Percentiles rank a stretch among this genome's conserved stretches.
phyloP scores from a whole-genome alignment of 2,797 vertebrate genomes.

The Lycodopsis pacificus region DNA sequence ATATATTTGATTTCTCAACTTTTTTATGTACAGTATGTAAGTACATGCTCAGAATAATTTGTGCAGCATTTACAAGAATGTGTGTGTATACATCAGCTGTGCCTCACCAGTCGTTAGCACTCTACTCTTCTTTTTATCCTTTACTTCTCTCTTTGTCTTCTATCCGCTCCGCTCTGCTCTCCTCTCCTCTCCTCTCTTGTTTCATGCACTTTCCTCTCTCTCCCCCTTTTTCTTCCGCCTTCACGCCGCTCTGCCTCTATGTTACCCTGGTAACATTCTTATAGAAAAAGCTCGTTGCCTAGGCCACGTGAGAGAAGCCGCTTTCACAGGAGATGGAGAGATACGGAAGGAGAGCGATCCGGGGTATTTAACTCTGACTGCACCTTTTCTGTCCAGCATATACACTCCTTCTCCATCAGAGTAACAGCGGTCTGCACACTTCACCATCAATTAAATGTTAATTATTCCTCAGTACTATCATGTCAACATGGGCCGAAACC shows the following conservation, averaged over 20 bases:
- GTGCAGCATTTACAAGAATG: neutral
- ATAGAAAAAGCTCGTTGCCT: constrained; percentile 79
- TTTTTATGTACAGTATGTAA: neutral
- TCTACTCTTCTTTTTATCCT: constrained; percentile 1
- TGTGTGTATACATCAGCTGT: constrained; percentile 1
- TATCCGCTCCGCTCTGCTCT: neutral
- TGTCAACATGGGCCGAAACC: neutral
- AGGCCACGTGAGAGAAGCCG: constrained; percentile 67
- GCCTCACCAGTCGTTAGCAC: constrained; percentile 3
- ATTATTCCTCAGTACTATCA: constrained; percentile 7
- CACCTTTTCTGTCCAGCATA: constrained; percentile 14
- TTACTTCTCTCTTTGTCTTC: neutral
- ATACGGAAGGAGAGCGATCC: constrained; percentile 28
- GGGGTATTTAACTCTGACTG: constrained; percentile 24
- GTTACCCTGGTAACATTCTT: constrained; percentile 77
- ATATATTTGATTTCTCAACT: neutral
- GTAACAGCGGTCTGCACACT: constrained; percentile 1
- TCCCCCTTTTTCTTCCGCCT: constrained; percentile 25
- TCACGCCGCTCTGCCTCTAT: constrained; percentile 54
- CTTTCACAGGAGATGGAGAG: constrained; percentile 50
- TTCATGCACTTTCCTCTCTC: constrained; percentile 35
- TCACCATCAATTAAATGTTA: neutral
- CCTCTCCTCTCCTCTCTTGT: constrained; percentile 17
- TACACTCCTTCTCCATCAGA: neutral
- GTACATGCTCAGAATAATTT: neutral